These are phyloP conservation scores for Galerucella nymphaeae DNA, from an alignment of 2,888 invertebrate species.

Conservation along the genomic window DNA sequence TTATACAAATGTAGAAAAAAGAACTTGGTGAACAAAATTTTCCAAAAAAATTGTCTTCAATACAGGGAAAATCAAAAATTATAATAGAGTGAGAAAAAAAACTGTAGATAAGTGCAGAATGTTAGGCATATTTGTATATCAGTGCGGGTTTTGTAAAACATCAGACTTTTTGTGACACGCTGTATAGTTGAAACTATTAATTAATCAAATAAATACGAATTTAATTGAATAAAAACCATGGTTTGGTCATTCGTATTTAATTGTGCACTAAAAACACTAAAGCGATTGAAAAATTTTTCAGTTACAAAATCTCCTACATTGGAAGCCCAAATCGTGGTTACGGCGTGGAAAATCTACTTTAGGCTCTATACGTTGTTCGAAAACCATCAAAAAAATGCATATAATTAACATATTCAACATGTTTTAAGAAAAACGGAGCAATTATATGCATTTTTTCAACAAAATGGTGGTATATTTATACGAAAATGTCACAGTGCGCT, in stretches of 20 bases:
- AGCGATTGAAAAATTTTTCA: slow-evolving; percentile 40
- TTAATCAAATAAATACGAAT: background rate
- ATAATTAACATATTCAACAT: background rate
- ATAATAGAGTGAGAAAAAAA: too few relatives aligned
- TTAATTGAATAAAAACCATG: background rate
- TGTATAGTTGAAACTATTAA: background rate
- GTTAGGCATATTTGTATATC: too few relatives aligned
- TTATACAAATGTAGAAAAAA: too few relatives aligned
- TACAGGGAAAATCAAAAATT: too few relatives aligned
- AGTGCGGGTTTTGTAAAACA: too few relatives aligned
- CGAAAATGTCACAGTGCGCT: slow-evolving; percentile 41
- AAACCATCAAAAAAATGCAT: background rate
- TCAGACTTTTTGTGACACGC: too few relatives aligned
- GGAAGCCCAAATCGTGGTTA: slow-evolving; percentile 61
- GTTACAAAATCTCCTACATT: slow-evolving; percentile 50
- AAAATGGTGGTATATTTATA: slow-evolving; percentile 6
- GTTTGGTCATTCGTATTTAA: slow-evolving; percentile 12
- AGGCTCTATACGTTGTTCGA: slow-evolving; percentile 37
- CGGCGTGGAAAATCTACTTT: slow-evolving; percentile 49
- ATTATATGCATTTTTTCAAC: background rate
- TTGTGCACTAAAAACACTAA: slow-evolving; percentile 38
- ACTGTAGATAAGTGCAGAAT: too few relatives aligned
- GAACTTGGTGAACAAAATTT: too few relatives aligned
- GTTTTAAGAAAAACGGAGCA: background rate
- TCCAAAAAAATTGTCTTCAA: too few relatives aligned